These are phyloP conservation scores for Danaus plexippus DNA, from an alignment of 1,140 invertebrate species.

Conservation along the genomic window DNA sequence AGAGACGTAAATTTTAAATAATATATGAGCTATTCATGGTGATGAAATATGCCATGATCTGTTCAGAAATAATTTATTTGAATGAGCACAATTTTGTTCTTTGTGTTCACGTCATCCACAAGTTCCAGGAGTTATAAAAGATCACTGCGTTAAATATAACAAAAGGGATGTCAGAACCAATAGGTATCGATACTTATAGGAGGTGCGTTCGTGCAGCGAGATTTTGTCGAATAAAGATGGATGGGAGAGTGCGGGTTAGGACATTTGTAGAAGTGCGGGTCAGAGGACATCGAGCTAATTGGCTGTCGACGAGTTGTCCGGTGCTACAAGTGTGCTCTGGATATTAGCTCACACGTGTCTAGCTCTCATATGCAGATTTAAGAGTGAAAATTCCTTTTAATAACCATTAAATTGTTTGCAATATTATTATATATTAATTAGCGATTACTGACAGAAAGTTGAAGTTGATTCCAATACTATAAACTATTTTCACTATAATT, in stretches of 20 bases:
- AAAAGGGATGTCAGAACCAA: conserved; percentile 26
- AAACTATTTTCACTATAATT: too few species aligned
- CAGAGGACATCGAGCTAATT: conserved; percentile 50
- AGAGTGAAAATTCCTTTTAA: too few species aligned
- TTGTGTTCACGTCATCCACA: conserved; percentile 42
- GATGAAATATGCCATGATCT: conserved; percentile 32
- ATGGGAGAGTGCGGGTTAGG: conserved; percentile 49
- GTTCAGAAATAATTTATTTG: conserved; percentile 38
- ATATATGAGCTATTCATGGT: conserved; percentile 14
- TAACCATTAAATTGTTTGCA: too few species aligned
- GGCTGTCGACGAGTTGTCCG: conserved; percentile 64
- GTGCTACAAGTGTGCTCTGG: conserved; percentile 31
- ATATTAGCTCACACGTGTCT: conserved; percentile 12
- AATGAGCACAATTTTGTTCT: conserved; percentile 38
- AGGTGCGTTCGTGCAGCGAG: conserved; percentile 39
- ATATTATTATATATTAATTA: too few species aligned
- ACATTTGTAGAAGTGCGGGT: conserved; percentile 29
- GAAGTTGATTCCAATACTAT: too few species aligned
- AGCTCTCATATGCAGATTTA: conserved; percentile 6
- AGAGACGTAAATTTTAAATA: conserved; percentile 2
- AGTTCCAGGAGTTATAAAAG: conserved; percentile 19
- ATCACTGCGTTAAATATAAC: conserved; percentile 14
- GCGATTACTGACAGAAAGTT: too few species aligned
- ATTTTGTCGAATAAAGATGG: conserved; percentile 67
- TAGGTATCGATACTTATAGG: conserved; percentile 32